Percentiles rank a stretch among this genome's conserved stretches.
Conservation (phyloP, 1,140 invertebrate genomes). For the Brachionus koreanus region DNA sequence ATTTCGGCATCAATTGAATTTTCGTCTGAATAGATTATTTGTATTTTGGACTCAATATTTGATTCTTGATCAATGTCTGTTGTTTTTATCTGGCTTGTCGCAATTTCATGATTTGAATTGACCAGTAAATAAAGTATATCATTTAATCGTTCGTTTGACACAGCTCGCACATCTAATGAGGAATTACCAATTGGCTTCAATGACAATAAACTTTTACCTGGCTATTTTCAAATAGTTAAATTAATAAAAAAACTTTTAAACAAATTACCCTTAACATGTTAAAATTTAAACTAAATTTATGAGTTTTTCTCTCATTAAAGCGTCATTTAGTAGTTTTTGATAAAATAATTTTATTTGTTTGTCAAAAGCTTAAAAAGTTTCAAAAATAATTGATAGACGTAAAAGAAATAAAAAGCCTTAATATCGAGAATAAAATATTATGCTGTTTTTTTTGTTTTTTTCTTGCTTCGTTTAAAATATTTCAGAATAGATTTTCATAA, state of each 20-base stretch:
- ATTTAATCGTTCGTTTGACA: background rate
- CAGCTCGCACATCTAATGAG: background rate
- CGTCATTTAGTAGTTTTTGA: background rate
- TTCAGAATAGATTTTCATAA: background rate
- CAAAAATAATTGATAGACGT: too few species aligned
- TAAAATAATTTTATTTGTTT: background rate
- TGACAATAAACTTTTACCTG: background rate
- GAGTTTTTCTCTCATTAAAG: background rate
- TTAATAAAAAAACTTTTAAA: background rate
- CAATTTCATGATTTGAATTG: background rate
- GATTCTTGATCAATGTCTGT: background rate
- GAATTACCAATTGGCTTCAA: background rate
- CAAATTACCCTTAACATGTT: background rate
- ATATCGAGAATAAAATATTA: background rate
- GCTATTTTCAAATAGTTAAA: background rate
- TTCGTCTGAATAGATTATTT: background rate
- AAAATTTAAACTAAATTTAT: background rate
- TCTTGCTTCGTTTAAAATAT: background rate
- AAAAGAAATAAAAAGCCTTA: background rate
- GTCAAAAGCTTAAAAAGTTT: background rate
- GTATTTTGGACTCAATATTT: background rate
- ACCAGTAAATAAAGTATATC: background rate
- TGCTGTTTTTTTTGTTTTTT: background rate
- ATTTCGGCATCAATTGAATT: background rate
- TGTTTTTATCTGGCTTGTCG: background rate